These are phyloP conservation scores for Clarias platycephalus DNA, from an alignment of 2,797 vertebrate genomes.

Conservation along the genomic window DNA sequence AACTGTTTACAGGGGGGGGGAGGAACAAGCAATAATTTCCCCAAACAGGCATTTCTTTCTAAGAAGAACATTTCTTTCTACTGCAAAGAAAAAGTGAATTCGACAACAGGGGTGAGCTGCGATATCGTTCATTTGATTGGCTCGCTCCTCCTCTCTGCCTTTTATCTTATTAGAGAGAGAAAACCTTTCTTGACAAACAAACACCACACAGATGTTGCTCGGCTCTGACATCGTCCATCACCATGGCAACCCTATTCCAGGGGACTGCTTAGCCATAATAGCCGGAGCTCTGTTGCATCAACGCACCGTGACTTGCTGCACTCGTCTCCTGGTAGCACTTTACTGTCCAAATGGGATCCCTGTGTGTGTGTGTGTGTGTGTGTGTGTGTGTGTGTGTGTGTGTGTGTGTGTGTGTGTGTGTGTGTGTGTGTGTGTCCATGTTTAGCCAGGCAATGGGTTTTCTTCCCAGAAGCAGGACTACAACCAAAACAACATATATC, in stretches of 20 bases:
- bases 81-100: constrained; percentile 6
- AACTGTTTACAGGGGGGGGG: background rate
- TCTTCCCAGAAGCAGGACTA: constrained; percentile 25
- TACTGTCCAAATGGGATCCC: constrained; percentile 66
- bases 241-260: constrained; percentile 78
- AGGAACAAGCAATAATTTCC: constrained; percentile 7
- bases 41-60: background rate
- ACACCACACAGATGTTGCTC: constrained; percentile 75
- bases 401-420: constrained; percentile 67
- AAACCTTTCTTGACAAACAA: constrained; percentile 75
- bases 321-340: constrained; percentile 52
- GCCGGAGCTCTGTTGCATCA: constrained; percentile 69
- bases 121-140: constrained; percentile 31
- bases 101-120: constrained; percentile 22
- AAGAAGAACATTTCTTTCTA: background rate
- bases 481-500: constrained; percentile 22
- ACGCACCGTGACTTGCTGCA: constrained; percentile 59
- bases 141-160: constrained; percentile 12
- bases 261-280: constrained; percentile 71
- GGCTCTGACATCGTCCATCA: constrained; percentile 77
- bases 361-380: constrained; percentile 66
- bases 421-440: constrained; percentile 66
- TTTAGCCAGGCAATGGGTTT: constrained; percentile 20
- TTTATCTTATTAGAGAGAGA: constrained; percentile 50
- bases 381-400: constrained; percentile 68